Conservation (phyloP, 1,140 invertebrate species). For the Drosophila neocordata region DNA sequence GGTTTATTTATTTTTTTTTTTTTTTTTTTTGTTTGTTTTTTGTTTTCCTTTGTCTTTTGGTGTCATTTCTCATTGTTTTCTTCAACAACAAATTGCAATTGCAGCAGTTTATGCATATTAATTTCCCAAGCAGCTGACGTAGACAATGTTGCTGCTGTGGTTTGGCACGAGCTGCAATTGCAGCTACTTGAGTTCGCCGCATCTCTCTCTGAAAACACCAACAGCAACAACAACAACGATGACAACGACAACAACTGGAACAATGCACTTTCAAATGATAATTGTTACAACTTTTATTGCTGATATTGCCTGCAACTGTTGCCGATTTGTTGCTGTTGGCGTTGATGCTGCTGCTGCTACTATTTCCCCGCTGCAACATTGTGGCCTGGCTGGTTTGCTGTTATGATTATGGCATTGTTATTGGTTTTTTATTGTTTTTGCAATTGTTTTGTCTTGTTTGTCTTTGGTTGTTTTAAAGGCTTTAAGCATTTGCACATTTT, state of each 20-base stretch:
- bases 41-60: conserved; percentile 1
- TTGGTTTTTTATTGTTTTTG: conserved; percentile 76
- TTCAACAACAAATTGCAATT: conserved; percentile 72
- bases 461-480: conserved; percentile 35
- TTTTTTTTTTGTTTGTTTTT: conserved; percentile 17
- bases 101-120: conserved; percentile 78
- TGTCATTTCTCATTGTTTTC: conserved; percentile 63
- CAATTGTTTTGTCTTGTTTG: conserved; percentile 56
- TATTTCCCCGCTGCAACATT: conserved; percentile 52
- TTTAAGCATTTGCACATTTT: conserved; percentile 22
- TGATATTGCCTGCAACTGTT: conserved; percentile 71
- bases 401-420: conserved; percentile 81
- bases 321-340: conserved; percentile 32
- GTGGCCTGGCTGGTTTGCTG: conserved; percentile 61
- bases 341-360: conserved; percentile 3
- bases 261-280: conserved; percentile 81
- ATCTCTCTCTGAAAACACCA: conserved; percentile 13
- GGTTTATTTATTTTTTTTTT: conserved; percentile 17
- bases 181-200: conserved; percentile 13
- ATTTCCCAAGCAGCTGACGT: conserved; percentile 68
- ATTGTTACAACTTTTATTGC: conserved; percentile 80
- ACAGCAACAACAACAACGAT: conserved; percentile 46
- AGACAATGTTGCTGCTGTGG: conserved; percentile 44
- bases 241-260: conserved; percentile 67
- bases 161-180: conserved; percentile 43